Evolutionary conservation across 37 sponge, comb jelly and placozoan species (phyloP).

Genomic region (Haliclona indistincta): DNA sequence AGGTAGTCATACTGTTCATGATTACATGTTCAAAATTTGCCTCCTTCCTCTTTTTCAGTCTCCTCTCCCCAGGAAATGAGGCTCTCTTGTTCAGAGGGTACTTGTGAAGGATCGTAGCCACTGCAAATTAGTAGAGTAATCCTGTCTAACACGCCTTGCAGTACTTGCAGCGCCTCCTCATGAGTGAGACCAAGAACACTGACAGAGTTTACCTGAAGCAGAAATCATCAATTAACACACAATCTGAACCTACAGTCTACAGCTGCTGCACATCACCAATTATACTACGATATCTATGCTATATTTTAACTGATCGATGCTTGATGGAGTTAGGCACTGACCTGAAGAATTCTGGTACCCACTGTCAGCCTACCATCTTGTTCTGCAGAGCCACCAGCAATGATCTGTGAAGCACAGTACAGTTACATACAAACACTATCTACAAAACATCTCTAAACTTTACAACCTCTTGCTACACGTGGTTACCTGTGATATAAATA

Average conservation of each 20-base stretch:
- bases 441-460: no score
- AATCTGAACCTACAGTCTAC: not conserved
- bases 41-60: not conserved
- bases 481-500: conserved; percentile 69
- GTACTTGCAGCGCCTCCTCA: conserved; percentile 47
- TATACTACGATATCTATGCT: not conserved
- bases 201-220: conserved; percentile 53
- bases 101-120: conserved; percentile 54
- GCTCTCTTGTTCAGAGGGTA: not conserved
- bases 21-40: not conserved
- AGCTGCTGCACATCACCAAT: not conserved
- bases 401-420: conserved; percentile 12
- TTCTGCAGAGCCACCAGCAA: conserved; percentile 66
- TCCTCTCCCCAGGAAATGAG: not conserved
- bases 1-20: no score
- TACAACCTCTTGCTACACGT: no score
- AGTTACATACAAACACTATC: no score
- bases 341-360: conserved; percentile 68
- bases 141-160: conserved; percentile 58
- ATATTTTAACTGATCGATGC: not conserved
- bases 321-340: not conserved
- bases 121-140: conserved; percentile 63
- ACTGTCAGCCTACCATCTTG: conserved; percentile 54
- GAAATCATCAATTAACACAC: not conserved
- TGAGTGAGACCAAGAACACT: conserved; percentile 68